These are phyloP conservation scores for Ctenosaura bakeri DNA, from an alignment of 2,797 vertebrate genomes.

Conservation along the genomic window DNA sequence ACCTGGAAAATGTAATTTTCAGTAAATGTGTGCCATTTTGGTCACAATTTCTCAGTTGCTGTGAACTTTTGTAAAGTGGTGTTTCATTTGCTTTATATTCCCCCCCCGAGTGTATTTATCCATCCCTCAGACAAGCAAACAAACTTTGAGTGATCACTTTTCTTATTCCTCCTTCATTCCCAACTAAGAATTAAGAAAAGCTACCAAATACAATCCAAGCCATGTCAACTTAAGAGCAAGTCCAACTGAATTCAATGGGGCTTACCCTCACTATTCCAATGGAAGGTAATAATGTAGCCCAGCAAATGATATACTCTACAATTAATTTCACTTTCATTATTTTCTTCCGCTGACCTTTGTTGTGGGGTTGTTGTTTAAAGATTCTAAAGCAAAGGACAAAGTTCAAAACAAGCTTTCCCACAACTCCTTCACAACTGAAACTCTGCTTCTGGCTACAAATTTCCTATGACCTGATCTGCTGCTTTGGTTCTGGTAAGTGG, in stretches of 20 bases:
- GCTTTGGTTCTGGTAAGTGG: constrained; percentile 43
- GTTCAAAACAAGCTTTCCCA: background rate
- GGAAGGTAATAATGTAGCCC: background rate
- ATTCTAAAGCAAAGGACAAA: background rate
- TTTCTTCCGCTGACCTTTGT: background rate
- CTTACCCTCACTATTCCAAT: background rate
- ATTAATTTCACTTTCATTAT: background rate
- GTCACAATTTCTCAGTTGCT: no score
- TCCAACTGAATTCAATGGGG: background rate
- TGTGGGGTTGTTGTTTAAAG: background rate
- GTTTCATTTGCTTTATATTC: no score
- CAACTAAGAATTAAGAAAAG: background rate
- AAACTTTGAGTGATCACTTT: background rate
- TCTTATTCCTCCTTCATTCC: background rate
- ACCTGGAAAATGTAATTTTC: background rate
- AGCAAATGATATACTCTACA: background rate
- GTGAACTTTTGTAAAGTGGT: no score
- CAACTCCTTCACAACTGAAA: background rate
- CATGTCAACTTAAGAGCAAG: background rate
- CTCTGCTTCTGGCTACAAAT: background rate
- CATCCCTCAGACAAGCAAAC: background rate
- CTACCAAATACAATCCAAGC: background rate
- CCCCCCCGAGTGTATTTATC: no score
- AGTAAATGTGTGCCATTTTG: background rate
- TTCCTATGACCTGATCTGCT: constrained; percentile 11